A percentile compares a stretch with the other conserved stretches of the same genome.
Conservation (phyloP, 2,888 invertebrate genomes). For the Hermaeophaga mercurialis region DNA sequence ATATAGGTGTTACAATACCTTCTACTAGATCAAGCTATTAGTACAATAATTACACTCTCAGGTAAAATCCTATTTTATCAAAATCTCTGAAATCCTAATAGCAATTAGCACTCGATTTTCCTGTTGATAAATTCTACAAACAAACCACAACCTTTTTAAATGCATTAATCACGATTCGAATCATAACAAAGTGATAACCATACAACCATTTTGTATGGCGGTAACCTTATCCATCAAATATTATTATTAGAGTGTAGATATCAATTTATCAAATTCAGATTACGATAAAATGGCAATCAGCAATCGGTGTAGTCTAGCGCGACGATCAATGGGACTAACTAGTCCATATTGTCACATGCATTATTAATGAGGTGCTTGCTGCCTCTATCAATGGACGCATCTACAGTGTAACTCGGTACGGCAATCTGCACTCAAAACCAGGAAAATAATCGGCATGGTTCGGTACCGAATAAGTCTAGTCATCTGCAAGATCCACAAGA, state of each 20-base stretch:
- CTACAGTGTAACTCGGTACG: constrained; percentile 5
- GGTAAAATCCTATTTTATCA: too few species aligned
- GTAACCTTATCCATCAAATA: constrained; percentile 1
- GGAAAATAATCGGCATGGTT: too few species aligned
- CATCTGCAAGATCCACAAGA: too few species aligned
- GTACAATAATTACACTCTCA: too few species aligned
- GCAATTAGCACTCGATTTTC: neutral
- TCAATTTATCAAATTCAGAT: constrained; percentile 15
- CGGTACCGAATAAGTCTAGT: too few species aligned
- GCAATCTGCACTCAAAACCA: constrained; percentile 9
- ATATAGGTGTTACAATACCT: too few species aligned
- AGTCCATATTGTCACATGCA: constrained; percentile 17
- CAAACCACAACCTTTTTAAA: neutral
- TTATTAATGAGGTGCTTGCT: constrained; percentile 23
- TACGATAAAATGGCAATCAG: constrained; percentile 12
- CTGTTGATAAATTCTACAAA: neutral
- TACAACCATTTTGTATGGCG: constrained; percentile 4
- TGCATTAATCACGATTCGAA: neutral
- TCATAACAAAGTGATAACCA: constrained; percentile 10
- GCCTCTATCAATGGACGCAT: constrained; percentile 23
- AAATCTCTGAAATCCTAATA: too few species aligned
- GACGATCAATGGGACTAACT: constrained; percentile 15
- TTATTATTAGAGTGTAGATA: constrained; percentile 10
- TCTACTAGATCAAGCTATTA: too few species aligned
- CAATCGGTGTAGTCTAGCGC: constrained; percentile 4